These are phyloP conservation scores for Pitta sordida DNA, from an alignment of 2,113 vertebrate genomes.

Conservation along the genomic window DNA sequence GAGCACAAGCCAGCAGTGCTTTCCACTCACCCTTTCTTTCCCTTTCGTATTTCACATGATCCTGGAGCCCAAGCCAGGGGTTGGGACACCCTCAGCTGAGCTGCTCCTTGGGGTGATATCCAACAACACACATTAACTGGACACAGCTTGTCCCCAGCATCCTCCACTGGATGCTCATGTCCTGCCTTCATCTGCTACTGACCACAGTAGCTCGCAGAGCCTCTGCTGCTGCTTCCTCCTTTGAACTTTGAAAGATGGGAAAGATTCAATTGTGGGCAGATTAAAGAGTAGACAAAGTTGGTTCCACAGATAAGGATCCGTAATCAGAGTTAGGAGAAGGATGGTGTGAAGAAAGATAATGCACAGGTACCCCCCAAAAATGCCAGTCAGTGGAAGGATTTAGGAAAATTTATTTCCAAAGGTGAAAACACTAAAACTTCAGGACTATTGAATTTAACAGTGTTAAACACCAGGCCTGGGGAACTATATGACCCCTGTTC, in stretches of 20 bases:
- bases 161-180: neutral
- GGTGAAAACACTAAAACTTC: no score
- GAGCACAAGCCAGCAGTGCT: neutral
- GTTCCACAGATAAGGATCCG: neutral
- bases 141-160: neutral
- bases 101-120: neutral
- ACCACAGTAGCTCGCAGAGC: rapidly evolving
- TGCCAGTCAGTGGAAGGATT: no score
- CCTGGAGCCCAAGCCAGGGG: neutral
- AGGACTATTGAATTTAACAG: no score
- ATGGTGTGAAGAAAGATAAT: no score
- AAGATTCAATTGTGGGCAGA: neutral
- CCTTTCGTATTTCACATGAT: rapidly evolving
- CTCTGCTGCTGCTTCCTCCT: neutral
- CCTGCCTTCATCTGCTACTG: neutral
- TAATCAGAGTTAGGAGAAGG: neutral
- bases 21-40: rapidly evolving
- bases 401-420: no score
- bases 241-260: neutral
- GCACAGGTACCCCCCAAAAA: no score
- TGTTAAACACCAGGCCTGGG: no score
- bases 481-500: no score
- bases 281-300: neutral
- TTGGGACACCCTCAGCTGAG: rapidly evolving
- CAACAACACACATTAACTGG: rapidly evolving